These are phyloP conservation scores for Paraescarpia echinospica DNA, from an alignment of 1,140 invertebrate genomes.

Conservation along the genomic window DNA sequence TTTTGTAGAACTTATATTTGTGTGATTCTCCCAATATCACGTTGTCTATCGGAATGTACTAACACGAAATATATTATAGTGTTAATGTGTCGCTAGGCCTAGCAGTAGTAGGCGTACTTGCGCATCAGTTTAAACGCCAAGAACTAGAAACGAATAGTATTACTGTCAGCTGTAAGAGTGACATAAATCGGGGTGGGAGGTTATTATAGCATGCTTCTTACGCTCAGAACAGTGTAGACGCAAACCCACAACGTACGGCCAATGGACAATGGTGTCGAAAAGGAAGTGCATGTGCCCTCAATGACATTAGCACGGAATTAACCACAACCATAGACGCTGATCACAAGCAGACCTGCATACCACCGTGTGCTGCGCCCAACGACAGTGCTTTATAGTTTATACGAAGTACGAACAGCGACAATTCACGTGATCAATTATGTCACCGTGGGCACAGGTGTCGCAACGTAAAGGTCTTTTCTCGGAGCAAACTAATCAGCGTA, in stretches of 20 bases:
- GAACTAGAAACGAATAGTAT: not conserved
- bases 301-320: not conserved
- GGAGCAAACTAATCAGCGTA: not conserved
- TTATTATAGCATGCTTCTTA: not conserved
- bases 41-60: not conserved
- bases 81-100: not conserved
- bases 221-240: not conserved
- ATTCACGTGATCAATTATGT: not conserved
- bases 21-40: not conserved
- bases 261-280: too few species aligned
- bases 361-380: not conserved
- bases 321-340: not conserved
- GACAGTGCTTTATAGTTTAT: not conserved
- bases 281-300: too few species aligned
- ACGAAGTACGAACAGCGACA: not conserved
- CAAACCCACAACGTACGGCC: not conserved
- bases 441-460: not conserved
- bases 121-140: not conserved
- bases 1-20: not conserved
- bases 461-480: not conserved
- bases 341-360: not conserved
- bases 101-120: not conserved
- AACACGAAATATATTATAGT: not conserved
- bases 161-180: not conserved
- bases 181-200: not conserved